A percentile compares a stretch with the other conserved stretches of the same genome.
Conservation (phyloP, 2,113 vertebrate species). For the Suncus etruscus region DNA sequence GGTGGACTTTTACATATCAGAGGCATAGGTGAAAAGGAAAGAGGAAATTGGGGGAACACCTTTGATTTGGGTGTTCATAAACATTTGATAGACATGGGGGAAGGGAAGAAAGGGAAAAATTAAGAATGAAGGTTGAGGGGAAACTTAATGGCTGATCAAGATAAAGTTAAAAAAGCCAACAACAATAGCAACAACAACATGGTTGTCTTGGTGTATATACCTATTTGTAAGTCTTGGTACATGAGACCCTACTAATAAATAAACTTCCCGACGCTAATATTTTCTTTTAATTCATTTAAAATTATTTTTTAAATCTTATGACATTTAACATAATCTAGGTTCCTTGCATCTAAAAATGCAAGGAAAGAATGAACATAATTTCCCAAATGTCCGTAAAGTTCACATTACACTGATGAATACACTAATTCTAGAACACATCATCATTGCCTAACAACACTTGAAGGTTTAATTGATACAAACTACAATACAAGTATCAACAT, state of each 20-base stretch:
- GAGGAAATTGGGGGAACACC: no score
- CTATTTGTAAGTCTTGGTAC: no score
- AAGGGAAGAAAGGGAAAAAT: not conserved
- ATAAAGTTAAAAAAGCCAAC: not conserved
- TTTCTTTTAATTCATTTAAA: not conserved
- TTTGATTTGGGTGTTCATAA: not conserved
- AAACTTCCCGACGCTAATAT: not conserved
- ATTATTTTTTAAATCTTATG: no score
- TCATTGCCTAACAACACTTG: no score
- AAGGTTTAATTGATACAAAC: no score
- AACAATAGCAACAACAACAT: not conserved
- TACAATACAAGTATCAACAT: no score
- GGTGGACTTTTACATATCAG: no score
- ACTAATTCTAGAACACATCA: no score
- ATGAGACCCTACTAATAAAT: constrained; percentile 2
- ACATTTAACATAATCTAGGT: not conserved
- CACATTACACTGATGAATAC: no score
- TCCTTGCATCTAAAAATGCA: not conserved
- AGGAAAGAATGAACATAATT: no score
- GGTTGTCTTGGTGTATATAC: not conserved
- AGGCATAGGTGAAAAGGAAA: no score
- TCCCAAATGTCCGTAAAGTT: no score
- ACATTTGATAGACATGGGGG: not conserved
- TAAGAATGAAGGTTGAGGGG: not conserved
- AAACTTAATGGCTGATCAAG: not conserved